Base-by-base conservation (phyloP, 1,140 invertebrate genomes). In the Helicoverpa armigera region DNA sequence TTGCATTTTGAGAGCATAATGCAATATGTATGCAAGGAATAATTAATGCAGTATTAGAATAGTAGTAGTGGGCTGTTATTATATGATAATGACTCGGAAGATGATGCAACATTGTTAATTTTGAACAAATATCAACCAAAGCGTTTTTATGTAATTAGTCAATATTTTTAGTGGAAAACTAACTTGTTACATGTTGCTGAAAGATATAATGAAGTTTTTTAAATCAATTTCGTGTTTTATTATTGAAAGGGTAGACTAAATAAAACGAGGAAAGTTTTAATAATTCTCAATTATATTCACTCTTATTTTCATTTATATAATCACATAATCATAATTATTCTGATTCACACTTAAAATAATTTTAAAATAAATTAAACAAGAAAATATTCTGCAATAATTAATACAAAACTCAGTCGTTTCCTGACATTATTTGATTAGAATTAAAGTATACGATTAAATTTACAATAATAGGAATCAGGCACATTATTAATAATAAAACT, bases 311-410 rank as follows among this genome's bases (percentile, higher is more conserved):
- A 89, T 91, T 92, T 88, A 90, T 93, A 94, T 90, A 93, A 94
- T 94, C 91, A 94, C 93, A 94, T 94, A 94, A 94, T 94, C 92
- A 94, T 91, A 92, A 91, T 93, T 94, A 94, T 91, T 86, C 90
- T 86, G 91, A 92, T 94, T 92, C 91, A 92, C 91, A 89, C 91
- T 92, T 93, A 94, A 94, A 92, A 92, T 91, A 89, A 90, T 88
- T 93, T 94, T 91, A 92, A 90, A 94, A 94, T 94, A 94, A 94
- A 94, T 94, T 94, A 94, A 94, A 91, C 87, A 87, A 93, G 75
- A 92, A 86, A 92, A 94, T 89, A 93, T 91, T 90, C 89, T 91
- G 91, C 81, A 94, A 94, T 92, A 94, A 93, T 94, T 93, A 93
- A 94, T 92, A 93, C 89, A 92, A 89, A 91, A 91, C 86, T 94